phyloP scores from a whole-genome alignment of 2,113 vertebrate genomes.

The Spea bombifrons region DNA sequence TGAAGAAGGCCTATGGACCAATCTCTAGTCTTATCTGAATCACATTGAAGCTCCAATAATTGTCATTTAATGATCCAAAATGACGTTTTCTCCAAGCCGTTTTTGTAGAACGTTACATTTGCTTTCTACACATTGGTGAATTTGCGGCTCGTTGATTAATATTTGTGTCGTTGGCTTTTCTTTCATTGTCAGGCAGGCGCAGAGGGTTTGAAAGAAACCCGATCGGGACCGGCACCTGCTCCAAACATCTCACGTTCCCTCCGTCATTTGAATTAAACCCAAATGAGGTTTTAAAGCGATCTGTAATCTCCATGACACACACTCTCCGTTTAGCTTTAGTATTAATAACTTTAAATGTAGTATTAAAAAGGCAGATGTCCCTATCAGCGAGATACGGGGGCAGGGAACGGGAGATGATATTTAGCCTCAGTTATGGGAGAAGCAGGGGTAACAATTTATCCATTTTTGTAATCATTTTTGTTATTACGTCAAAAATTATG shows the following conservation, averaged over 20 bases:
- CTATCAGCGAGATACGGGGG: too few relatives aligned
- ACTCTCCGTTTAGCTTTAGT: too few relatives aligned
- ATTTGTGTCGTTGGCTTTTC: constrained; percentile 1
- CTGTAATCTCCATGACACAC: not conserved
- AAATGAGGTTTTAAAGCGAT: not conserved
- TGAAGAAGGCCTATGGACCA: too few relatives aligned
- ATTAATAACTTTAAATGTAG: too few relatives aligned
- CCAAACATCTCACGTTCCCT: not conserved
- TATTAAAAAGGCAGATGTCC: too few relatives aligned
- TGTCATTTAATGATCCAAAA: not conserved
- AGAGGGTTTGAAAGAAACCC: not conserved
- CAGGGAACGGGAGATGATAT: too few relatives aligned
- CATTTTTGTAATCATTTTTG: too few relatives aligned
- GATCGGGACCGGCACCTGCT: not conserved
- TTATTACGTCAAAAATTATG: too few relatives aligned
- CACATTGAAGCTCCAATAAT: too few relatives aligned
- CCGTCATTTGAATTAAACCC: not conserved
- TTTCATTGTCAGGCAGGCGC: constrained; percentile 1
- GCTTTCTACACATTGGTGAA: constrained; percentile 1
- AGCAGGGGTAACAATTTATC: too few relatives aligned
- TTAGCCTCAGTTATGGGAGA: too few relatives aligned
- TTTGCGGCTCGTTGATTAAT: constrained; percentile 28
- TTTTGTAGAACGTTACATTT: not conserved
- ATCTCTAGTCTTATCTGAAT: not conserved
- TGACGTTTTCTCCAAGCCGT: not conserved